Evolutionary conservation across 2,113 vertebrate species (phyloP).

Genomic region (Okapia johnstoni): DNA sequence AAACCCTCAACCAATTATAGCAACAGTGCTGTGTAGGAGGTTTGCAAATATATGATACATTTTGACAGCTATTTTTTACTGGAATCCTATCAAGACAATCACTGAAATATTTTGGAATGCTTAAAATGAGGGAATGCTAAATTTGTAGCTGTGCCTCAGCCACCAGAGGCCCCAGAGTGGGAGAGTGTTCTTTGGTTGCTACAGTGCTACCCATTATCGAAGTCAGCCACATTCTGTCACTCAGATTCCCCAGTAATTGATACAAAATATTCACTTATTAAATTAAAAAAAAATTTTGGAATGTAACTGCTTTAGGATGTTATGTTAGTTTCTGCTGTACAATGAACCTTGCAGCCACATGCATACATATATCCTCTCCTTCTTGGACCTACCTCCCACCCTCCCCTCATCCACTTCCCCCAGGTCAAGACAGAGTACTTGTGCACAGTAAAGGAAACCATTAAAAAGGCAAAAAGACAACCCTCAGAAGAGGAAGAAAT

Average conservation of each 20-base stretch:
- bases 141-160: not conserved
- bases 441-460: not conserved
- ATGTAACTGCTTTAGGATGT: not conserved
- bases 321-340: not conserved
- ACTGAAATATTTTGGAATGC: conserved; percentile 67
- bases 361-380: not conserved
- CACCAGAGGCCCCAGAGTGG: not conserved
- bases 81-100: conserved; percentile 76
- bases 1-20: conserved; percentile 82
- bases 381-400: not conserved
- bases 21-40: conserved; percentile 79
- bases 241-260: not conserved
- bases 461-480: not conserved
- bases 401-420: not conserved
- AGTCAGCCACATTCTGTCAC: not conserved
- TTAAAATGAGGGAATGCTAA: conserved; percentile 56
- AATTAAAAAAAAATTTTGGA: not conserved
- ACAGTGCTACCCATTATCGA: not conserved
- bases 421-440: not conserved
- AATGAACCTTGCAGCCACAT: not conserved
- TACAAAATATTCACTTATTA: not conserved
- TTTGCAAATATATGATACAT: conserved; percentile 74
- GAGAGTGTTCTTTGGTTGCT: not conserved
- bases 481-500: not conserved
- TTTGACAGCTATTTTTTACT: conserved; percentile 80